Evolutionary conservation across 2,797 vertebrate genomes (phyloP), one percentile per base, ranked within the genome.

Genomic region (Antennarius maculatus): DNA sequence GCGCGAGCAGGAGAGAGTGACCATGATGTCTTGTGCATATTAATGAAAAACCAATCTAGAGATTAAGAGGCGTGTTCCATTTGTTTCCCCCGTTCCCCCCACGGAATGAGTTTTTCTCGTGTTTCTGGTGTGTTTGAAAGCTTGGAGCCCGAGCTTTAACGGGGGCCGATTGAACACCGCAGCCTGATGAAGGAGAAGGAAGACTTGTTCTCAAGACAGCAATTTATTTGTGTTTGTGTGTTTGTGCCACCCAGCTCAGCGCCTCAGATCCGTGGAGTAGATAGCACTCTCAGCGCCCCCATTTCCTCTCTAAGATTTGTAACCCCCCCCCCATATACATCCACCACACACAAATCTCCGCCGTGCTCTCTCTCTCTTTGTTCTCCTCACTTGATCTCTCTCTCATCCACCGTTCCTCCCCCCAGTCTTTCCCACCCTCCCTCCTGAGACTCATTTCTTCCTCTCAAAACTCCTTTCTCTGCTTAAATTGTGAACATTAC

Each of bases 401-500:
- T 64, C 61, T 80, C 73, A 54, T 58, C 61, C 62, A 70, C 54
- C 39, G 55, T 69, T 57, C 16, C 63, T 76, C 67, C 69, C 71
- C 63, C 53, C 46, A 6, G 4, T 77, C 79, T 74, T 67, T 72
- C 61, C 71, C 61, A 65, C 71, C 70, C 59, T 81, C 61, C 77
- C 80, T 86, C 78, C 60, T 41, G 83, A 88, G 82, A 84, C 81
- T 79, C 69, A 15, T 83, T 78, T 69, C 72, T 82, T 60, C 39
- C 74, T 83, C 78, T 79, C 79, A 74, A 78, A 76, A 52, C 88
- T 89, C 77, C 73, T 81, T 69, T 81, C 69, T 80, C 82, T 84
- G 81, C 88, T 89, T 85, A 87, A 88, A 88, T 86, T 82, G 76
- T 77, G 81, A 90, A 88, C 85, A 88, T 90, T 82, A 81, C 86